A percentile compares a stretch with the other conserved stretches of the same genome.
These are phyloP conservation scores for Oncorhynchus tshawytscha DNA, from an alignment of 2,113 vertebrate genomes.

Conservation along the genomic window DNA sequence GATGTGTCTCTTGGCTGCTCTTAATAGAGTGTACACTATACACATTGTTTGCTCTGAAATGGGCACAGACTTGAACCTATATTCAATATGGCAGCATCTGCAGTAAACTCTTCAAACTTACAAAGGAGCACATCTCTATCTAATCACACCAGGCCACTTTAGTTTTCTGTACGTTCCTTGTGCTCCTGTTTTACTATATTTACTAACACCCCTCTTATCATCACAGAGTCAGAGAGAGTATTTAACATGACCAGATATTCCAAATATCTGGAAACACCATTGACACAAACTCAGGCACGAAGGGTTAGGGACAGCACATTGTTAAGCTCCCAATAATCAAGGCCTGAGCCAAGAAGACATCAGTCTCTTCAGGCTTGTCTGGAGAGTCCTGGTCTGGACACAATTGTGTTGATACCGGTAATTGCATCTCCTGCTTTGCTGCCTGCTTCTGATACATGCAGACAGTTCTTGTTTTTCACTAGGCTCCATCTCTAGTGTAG, in stretches of 20 bases:
- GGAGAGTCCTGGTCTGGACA: too few species aligned
- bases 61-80: not conserved
- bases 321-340: not conserved
- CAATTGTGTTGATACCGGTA: not conserved
- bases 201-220: not conserved
- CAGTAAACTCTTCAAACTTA: not conserved
- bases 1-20: not conserved
- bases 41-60: not conserved
- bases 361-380: not conserved
- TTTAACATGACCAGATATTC: not conserved
- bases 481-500: not conserved
- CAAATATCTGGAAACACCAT: not conserved
- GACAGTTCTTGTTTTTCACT: too few species aligned
- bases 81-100: constrained; percentile 41
- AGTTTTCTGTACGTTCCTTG: not conserved
- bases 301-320: not conserved
- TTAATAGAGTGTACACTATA: not conserved
- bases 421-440: not conserved
- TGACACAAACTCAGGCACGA: not conserved
- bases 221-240: not conserved
- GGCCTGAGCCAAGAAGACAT: not conserved
- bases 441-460: not conserved
- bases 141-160: not conserved
- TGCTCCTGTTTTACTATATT: not conserved
- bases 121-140: not conserved